Base-by-base conservation (phyloP, 2,797 vertebrate genomes). In the Mus spretus region DNA sequence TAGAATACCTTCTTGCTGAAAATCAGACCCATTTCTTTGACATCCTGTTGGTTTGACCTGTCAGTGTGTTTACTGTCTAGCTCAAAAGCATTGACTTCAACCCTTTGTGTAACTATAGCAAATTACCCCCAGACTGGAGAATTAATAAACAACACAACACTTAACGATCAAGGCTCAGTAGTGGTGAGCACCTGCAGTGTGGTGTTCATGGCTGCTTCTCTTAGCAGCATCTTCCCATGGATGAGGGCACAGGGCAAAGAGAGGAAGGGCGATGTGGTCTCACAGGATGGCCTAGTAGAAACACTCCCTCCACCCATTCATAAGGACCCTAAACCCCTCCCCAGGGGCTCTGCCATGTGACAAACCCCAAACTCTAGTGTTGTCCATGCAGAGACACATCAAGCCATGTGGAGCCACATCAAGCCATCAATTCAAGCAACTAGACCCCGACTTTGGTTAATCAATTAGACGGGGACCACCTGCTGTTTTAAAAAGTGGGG, bases 21-120 rank as follows among this genome's bases (percentile, higher is more conserved):
- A n/a, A 22, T 12, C 40, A 85, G 31, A 61, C 6, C 81, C 4
- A 0, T n/a, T 61, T n/a, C 17, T 40, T 3, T 40, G 34, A 26
- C 40, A 47, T 17, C 10, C 6, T 7, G 6, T 2, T 0, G 3
- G 26, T 17, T 12, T 63, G 61, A 55, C 7, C 12, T 40, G 7
- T 37, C 19, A 15, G 47, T n/a, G 28, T 37, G 13, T 59, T 40
- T 20, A 28, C 9, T 19, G 31, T 61, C 85, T 81, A 6, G 11
- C 31, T 77, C 37, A 31, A 50, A 85, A 70, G 11, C 50, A 70
- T 15, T 28, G 7, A 15, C 28, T 78, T 57, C 9, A 3, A 6
- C 70, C 13, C 40, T 47, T 40, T 28, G 6, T 65, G 78, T 19
- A 34, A 44, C 55, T 75, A 8, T 26, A 50, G 31, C 34, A 7